Percentiles rank a stretch among this genome's conserved stretches.
Conservation (phyloP, 2,888 invertebrate genomes). For the Empis livida region DNA sequence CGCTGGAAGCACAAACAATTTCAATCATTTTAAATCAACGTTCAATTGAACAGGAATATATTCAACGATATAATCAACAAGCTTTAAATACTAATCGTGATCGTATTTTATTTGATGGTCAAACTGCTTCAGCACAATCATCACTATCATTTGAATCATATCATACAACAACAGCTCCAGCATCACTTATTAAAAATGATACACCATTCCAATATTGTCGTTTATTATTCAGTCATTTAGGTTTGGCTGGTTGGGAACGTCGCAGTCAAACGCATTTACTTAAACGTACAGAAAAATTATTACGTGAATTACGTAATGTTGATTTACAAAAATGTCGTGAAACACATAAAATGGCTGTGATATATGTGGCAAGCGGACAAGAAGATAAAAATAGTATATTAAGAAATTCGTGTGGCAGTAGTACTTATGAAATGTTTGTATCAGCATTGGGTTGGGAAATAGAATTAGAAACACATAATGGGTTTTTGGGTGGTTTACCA, state of each 20-base stretch:
- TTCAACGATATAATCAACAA: slow-evolving; percentile 32
- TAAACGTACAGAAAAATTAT: slow-evolving; percentile 73
- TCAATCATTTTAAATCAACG: slow-evolving; percentile 73
- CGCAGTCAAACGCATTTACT: slow-evolving; percentile 73
- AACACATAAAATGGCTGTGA: slow-evolving; percentile 93
- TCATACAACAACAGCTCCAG: slow-evolving; percentile 33
- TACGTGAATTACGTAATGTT: slow-evolving; percentile 82
- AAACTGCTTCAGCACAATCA: neutral
- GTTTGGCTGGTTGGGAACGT: slow-evolving; percentile 81
- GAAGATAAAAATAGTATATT: slow-evolving; percentile 90
- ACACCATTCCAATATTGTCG: slow-evolving; percentile 75
- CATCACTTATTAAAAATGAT: slow-evolving; percentile 38
- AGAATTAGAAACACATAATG: slow-evolving; percentile 86
- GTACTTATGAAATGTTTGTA: slow-evolving; percentile 77
- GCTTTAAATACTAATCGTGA: slow-evolving; percentile 3
- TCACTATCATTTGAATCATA: slow-evolving; percentile 37
- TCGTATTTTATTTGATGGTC: slow-evolving; percentile 11
- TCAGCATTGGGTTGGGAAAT: slow-evolving; percentile 58
- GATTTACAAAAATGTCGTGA: slow-evolving; percentile 86
- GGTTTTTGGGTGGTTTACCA: slow-evolving; percentile 87
- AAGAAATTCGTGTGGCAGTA: slow-evolving; percentile 79
- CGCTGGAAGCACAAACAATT: slow-evolving; percentile 74
- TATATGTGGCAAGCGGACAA: slow-evolving; percentile 95
- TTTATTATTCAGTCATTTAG: slow-evolving; percentile 80
- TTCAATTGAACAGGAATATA: slow-evolving; percentile 67